Conservation (phyloP, 30 jellyfish, hydroid and myxozoan genomes). For the Aurelia sp. region DNA sequence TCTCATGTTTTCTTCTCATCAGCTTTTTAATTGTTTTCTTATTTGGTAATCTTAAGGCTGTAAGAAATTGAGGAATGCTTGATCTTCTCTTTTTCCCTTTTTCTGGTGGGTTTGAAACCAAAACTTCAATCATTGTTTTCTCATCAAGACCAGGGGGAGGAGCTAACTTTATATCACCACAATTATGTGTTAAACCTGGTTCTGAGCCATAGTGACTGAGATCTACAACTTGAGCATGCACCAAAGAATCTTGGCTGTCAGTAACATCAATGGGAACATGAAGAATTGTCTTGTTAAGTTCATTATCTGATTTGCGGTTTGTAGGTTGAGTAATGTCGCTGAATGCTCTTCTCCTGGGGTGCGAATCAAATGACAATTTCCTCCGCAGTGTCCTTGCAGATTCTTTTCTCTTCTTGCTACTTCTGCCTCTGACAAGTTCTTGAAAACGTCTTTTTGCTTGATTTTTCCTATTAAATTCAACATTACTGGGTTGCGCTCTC, state of each 20-base stretch:
- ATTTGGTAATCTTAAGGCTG: conserved; percentile 83
- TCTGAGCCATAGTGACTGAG: conserved; percentile 36
- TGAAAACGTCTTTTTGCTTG: conserved; percentile 61
- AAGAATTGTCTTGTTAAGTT: background rate
- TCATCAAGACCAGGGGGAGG: conserved; percentile 70
- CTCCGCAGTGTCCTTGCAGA: conserved; percentile 47
- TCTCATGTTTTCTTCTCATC: conserved; percentile 60
- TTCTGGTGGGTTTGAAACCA: conserved; percentile 61
- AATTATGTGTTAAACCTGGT: background rate
- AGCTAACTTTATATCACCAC: conserved; percentile 28
- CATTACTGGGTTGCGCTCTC: conserved; percentile 86
- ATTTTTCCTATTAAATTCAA: conserved; percentile 76
- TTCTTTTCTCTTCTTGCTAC: conserved; percentile 5
- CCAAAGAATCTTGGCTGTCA: conserved; percentile 49
- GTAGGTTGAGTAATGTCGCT: conserved; percentile 62
- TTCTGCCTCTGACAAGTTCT: conserved; percentile 38
- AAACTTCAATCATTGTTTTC: conserved; percentile 44
- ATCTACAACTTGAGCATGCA: background rate
- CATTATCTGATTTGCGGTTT: conserved; percentile 12
- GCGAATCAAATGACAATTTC: conserved; percentile 92
- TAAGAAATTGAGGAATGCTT: conserved; percentile 78
- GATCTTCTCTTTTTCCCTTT: conserved; percentile 60
- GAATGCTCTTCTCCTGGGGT: conserved; percentile 74
- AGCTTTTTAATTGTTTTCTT: conserved; percentile 70
- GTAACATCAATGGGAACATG: background rate